phyloP scores from a whole-genome alignment of 1,140 invertebrate genomes.

The Drosophila erecta region DNA sequence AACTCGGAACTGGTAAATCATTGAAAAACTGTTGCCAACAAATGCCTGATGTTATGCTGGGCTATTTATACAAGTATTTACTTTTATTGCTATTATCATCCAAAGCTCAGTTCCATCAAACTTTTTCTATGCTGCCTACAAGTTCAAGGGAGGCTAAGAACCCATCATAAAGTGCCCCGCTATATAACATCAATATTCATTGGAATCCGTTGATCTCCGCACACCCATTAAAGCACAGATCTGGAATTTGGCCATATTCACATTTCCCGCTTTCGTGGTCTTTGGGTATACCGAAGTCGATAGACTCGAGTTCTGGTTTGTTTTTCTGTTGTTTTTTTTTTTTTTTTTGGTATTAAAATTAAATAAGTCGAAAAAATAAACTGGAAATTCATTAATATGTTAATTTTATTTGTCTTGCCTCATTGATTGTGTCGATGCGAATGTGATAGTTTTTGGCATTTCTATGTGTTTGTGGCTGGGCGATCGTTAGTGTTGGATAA shows the following conservation, averaged over 20 bases:
- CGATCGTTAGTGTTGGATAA: conserved; percentile 40
- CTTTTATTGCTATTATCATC: conserved; percentile 33
- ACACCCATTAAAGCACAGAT: conserved; percentile 6
- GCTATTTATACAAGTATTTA: conserved; percentile 9
- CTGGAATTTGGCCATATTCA: conserved; percentile 1
- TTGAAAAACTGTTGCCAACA: conserved; percentile 40
- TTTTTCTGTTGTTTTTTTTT: conserved; percentile 20
- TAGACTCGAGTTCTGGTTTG: conserved; percentile 13
- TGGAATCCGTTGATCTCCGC: conserved; percentile 14
- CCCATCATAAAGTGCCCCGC: conserved; percentile 1
- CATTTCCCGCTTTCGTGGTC: not conserved
- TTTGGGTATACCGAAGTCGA: conserved; percentile 19
- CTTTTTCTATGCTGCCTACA: not conserved
- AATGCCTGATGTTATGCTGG: conserved; percentile 25
- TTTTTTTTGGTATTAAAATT: conserved; percentile 32
- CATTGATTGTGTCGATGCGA: conserved; percentile 48
- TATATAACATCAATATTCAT: not conserved
- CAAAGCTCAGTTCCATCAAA: conserved; percentile 3
- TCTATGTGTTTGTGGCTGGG: not conserved
- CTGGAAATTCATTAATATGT: conserved; percentile 82
- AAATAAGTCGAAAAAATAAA: conserved; percentile 60
- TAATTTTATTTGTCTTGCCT: conserved; percentile 68
- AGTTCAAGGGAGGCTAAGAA: conserved; percentile 29
- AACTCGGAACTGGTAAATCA: conserved; percentile 49
- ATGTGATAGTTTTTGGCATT: not conserved